A percentile compares a stretch with the other conserved stretches of the same genome.
phyloP scores from a whole-genome alignment of 2,797 vertebrate species.

The Uromys caudimaculatus region DNA sequence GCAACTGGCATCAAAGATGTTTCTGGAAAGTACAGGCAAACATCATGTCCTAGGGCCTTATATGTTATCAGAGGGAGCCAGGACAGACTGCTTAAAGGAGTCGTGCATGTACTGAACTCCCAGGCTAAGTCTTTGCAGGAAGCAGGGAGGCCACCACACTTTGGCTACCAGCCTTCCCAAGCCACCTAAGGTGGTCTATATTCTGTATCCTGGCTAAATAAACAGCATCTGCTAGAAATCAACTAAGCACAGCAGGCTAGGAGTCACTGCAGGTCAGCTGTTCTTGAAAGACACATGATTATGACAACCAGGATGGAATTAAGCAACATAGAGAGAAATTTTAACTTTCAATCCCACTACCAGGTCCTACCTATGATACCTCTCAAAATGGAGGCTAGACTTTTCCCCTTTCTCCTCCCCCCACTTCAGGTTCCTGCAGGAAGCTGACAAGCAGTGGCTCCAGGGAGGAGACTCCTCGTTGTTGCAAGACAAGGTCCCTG shows the following conservation, averaged over 20 bases:
- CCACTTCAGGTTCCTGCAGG: not conserved
- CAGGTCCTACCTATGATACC: not conserved
- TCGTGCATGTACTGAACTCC: not conserved
- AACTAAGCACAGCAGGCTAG: not conserved
- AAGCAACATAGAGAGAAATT: not conserved
- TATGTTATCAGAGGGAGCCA: not conserved
- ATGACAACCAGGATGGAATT: not conserved
- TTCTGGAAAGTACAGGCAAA: constrained; percentile 22
- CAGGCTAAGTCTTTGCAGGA: constrained; percentile 6
- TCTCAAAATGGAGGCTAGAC: not conserved
- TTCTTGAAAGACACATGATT: not conserved
- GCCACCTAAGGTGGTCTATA: not conserved
- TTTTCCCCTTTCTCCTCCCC: not conserved
- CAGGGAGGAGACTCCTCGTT: not conserved
- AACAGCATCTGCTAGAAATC: constrained; percentile 36
- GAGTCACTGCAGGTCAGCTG: not conserved
- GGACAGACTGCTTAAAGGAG: not conserved
- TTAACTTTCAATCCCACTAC: not conserved
- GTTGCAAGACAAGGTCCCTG: not conserved
- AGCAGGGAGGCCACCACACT: not conserved
- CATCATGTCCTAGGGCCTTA: not conserved
- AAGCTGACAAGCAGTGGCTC: not conserved
- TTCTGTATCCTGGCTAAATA: constrained; percentile 32
- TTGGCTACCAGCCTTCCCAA: not conserved
- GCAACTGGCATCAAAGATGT: not conserved